Evolutionary conservation across 2,888 invertebrate genomes (phyloP).

Genomic region (Frankliniella intonsa): DNA sequence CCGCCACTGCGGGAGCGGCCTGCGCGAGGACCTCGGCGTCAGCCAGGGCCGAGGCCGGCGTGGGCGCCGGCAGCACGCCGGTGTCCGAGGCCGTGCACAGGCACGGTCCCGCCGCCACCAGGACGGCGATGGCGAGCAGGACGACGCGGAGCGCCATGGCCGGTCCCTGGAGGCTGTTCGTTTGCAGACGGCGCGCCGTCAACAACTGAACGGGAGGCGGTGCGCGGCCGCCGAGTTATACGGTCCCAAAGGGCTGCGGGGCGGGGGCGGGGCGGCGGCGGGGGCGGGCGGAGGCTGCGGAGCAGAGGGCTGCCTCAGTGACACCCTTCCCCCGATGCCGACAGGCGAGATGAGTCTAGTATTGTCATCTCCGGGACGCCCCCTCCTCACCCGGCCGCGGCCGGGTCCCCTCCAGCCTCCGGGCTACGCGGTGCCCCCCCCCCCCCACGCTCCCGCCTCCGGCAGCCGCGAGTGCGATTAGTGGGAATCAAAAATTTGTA

Average conservation of each 20-base stretch:
- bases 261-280: neutral
- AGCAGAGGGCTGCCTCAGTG: neutral
- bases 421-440: neutral
- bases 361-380: neutral
- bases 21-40: neutral
- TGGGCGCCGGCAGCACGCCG: neutral
- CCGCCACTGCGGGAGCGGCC: constrained; percentile 15
- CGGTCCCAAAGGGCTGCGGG: neutral
- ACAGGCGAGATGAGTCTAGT: neutral
- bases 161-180: neutral
- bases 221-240: neutral
- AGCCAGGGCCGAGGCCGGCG: neutral
- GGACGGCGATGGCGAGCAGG: neutral
- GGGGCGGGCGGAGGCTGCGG: neutral
- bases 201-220: neutral
- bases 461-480: neutral
- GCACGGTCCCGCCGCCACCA: neutral
- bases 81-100: neutral
- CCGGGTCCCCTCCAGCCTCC: neutral
- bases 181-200: neutral
- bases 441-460: neutral
- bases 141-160: neutral
- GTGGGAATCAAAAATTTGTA: neutral
- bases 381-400: no score
- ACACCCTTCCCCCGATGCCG: neutral